A percentile compares a stretch with the other conserved stretches of the same genome.
phyloP scores from a whole-genome alignment of 2,797 vertebrate genomes.

The Spinus pinus region DNA sequence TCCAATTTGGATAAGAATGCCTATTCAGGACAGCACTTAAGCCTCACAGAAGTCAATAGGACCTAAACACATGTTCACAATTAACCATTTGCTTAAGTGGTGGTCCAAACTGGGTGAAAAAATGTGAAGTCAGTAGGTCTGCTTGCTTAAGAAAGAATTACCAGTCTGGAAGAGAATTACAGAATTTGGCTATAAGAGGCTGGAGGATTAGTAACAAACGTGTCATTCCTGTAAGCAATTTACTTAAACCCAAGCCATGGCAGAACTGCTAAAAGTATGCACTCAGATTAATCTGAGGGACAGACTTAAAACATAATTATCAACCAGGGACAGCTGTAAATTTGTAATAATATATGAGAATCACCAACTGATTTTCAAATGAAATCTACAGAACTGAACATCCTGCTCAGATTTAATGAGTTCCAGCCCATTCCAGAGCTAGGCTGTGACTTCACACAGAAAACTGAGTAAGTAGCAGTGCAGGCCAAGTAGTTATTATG shows the following conservation, averaged over 20 bases:
- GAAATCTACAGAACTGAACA: conserved; percentile 62
- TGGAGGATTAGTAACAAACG: conserved; percentile 66
- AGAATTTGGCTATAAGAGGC: conserved; percentile 23
- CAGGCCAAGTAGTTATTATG: background rate
- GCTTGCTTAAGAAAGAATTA: conserved; percentile 45
- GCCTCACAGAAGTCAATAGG: background rate
- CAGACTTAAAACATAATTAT: conserved; percentile 67
- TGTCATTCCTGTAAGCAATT: conserved; percentile 72
- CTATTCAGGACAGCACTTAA: conserved; percentile 22
- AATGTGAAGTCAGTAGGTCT: conserved; percentile 47
- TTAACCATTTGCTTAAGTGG: conserved; percentile 41
- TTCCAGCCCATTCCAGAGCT: conserved; percentile 52
- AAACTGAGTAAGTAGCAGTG: background rate
- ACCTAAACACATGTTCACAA: conserved; percentile 54
- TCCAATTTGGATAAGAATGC: background rate
- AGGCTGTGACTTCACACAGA: conserved; percentile 13
- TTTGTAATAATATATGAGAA: conserved; percentile 68
- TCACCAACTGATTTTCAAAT: conserved; percentile 51
- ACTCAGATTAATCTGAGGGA: conserved; percentile 60
- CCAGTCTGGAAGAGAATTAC: conserved; percentile 41
- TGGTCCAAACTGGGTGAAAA: conserved; percentile 19
- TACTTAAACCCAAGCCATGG: conserved; percentile 60
- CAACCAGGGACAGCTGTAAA: conserved; percentile 61
- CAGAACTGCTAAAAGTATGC: background rate
- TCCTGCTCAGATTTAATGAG: conserved; percentile 63